A percentile compares a stretch with the other conserved stretches of the same genome.
phyloP scores from a whole-genome alignment of 2,888 invertebrate genomes.

The Adela reaumurella region DNA sequence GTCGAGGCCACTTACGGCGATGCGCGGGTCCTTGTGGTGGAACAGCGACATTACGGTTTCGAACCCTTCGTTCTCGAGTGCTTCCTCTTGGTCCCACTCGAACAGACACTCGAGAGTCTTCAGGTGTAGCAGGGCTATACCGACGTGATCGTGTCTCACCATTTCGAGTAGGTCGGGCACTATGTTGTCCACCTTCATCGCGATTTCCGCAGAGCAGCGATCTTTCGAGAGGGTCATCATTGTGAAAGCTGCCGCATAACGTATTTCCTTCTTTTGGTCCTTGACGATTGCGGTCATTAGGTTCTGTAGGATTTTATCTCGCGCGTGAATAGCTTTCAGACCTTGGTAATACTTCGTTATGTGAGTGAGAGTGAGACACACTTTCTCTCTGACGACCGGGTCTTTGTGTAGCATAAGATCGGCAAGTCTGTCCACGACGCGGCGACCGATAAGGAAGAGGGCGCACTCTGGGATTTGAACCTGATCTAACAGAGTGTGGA shows the following conservation, averaged over 20 bases:
- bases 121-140: constrained; percentile 31
- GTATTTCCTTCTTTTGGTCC: constrained; percentile 31
- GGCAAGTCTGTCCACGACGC: constrained; percentile 33
- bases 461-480: constrained; percentile 39
- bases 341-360: constrained; percentile 31
- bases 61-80: constrained; percentile 35
- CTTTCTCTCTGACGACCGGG: constrained; percentile 35
- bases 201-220: constrained; percentile 24
- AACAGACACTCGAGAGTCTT: constrained; percentile 28
- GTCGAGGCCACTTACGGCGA: constrained; percentile 29
- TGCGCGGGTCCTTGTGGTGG: constrained; percentile 19
- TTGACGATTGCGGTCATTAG: constrained; percentile 29
- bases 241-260: constrained; percentile 34
- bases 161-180: constrained; percentile 33
- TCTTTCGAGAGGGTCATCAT: constrained; percentile 27
- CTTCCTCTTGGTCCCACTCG: constrained; percentile 30
- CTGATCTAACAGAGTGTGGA: constrained; percentile 38
- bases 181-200: constrained; percentile 23
- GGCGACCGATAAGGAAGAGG: constrained; percentile 28
- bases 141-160: constrained; percentile 32
- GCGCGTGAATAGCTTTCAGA: constrained; percentile 24
- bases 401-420: constrained; percentile 29
- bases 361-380: constrained; percentile 28
- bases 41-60: constrained; percentile 30
- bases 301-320: constrained; percentile 25